Evolutionary conservation across 1,140 invertebrate genomes (phyloP), one percentile per base, ranked within the genome.

Genomic region (Stegodyphus dumicola): DNA sequence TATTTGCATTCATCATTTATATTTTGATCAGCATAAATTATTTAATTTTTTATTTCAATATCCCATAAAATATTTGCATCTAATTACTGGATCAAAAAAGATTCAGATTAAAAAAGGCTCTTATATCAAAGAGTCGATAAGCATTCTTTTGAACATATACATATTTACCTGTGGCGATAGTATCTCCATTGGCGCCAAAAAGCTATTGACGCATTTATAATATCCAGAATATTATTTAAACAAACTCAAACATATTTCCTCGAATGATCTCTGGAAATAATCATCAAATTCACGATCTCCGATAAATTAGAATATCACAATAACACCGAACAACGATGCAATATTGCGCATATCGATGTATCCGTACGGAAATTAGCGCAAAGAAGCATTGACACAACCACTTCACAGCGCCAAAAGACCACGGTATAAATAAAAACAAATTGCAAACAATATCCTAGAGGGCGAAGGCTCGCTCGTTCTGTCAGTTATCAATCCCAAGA

Each of bases 401-500:
- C 80, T 83, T 83, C 66, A 17, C 81, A 85, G 81, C 73, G 74
- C 81, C 53, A 74, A 73, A 81, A 74, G 70, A 76, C 81, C 60
- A 56, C 73, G 49, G 81, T 69, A 85, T 85, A 85, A 85, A 85
- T 85, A 85, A 85, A 85, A 85, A 85, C 81, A 85, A 85, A 85
- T 85, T 69, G 81, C 81, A 85, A 85, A 85, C 81, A 77, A 85
- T 85, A 85, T 85, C 74, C 73, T 85, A 77, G 73, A 85, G 81
- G 74, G 73, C 81, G 73, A 76, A 11, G 64, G 73, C 54, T 49
- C 52, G 73, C 66, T 85, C 64, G 81, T 77, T 85, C 81, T 86
- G 84, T 86, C 84, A 86, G 84, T 86, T 86, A 86, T 86, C 84
- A 86, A 86, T 86, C 84, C 84, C 84, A 86, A 86, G 76, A 78